Conservation (phyloP, 2,797 vertebrate species). For the Sebastes nivosus region DNA sequence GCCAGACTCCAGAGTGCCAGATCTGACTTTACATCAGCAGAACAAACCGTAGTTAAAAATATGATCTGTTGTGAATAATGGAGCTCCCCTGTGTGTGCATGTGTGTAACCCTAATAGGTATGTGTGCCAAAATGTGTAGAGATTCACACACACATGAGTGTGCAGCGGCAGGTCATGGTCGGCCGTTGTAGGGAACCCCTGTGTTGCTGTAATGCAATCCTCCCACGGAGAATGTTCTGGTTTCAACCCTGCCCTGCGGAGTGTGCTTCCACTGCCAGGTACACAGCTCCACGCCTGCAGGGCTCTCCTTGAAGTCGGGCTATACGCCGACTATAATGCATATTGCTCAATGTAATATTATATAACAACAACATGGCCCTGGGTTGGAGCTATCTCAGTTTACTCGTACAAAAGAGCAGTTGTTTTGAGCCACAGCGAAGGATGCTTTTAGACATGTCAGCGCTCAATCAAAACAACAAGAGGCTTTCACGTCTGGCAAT, state of each 20-base stretch:
- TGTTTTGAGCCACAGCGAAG: constrained; percentile 58
- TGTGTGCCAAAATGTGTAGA: constrained; percentile 13
- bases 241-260: constrained; percentile 72
- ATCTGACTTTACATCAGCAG: constrained; percentile 41
- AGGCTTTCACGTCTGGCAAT: constrained; percentile 71
- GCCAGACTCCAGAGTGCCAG: constrained; percentile 60
- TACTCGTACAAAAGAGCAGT: constrained; percentile 47
- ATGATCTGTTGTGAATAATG: constrained; percentile 51
- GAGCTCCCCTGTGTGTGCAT: constrained; percentile 32
- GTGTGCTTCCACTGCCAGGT: constrained; percentile 75
- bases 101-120: constrained; percentile 31
- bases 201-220: constrained; percentile 75
- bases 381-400: constrained; percentile 56
- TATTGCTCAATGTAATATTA: constrained; percentile 67
- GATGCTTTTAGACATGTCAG: constrained; percentile 71
- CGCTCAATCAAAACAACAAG: constrained; percentile 74
- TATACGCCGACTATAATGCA: constrained; percentile 46
- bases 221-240: constrained; percentile 74
- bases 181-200: constrained; percentile 62
- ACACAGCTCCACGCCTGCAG: constrained; percentile 64
- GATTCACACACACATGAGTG: constrained; percentile 31
- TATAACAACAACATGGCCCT: constrained; percentile 55
- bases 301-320: constrained; percentile 68
- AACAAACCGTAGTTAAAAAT: constrained; percentile 49
- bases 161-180: constrained; percentile 62